Base-by-base conservation (phyloP, 2,888 invertebrate species). In the Rhingia campestris region DNA sequence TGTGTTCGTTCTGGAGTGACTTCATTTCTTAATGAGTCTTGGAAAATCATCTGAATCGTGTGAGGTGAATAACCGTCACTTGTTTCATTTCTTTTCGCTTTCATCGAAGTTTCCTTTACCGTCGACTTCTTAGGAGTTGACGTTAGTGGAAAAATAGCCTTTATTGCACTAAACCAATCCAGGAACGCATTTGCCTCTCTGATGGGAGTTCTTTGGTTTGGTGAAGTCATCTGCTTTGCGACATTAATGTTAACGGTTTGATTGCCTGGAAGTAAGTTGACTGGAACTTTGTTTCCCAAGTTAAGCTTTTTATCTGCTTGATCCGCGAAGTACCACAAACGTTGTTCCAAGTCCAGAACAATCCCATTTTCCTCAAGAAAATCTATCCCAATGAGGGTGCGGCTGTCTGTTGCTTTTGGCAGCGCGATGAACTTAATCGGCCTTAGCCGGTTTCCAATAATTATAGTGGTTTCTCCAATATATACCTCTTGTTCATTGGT, bases 361-460 rank as follows among this genome's bases (percentile, higher is more conserved):
- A 70, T 12, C 3, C 59, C 70, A 14, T 70, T 61, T 47, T 61
- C 4, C 35, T 79, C 72, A 0, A 72, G 22, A 6, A 79, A 79
- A 39, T 79, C 72, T 2, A 79, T 72, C 7, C 79, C 72, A 4
- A 72, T 66, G 4, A 79, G 39, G 1, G 79, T 79, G 6, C 72
- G 37, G 35, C 66, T 75, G 22, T 75, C 45, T 1, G 49, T 56
- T 6, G 58, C 59, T n/a, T 49, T 49, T 12, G 77, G 63, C 2
- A 70, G n/a, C 0, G 47, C 70, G 12, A 69, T 37, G 32, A 77
- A 63, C 32, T 63, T 49, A 0, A 66, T 73, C 5, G 43, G 47
- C 5, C 58, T 39, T 5, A 77, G 51, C 3, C 70, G 54, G 30
- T 70, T 77, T 7, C 77, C 70, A 14, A 77, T 58, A 3, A 77